Evolutionary conservation across 2,113 vertebrate genomes (phyloP).

Genomic region (Clinocottus analis): DNA sequence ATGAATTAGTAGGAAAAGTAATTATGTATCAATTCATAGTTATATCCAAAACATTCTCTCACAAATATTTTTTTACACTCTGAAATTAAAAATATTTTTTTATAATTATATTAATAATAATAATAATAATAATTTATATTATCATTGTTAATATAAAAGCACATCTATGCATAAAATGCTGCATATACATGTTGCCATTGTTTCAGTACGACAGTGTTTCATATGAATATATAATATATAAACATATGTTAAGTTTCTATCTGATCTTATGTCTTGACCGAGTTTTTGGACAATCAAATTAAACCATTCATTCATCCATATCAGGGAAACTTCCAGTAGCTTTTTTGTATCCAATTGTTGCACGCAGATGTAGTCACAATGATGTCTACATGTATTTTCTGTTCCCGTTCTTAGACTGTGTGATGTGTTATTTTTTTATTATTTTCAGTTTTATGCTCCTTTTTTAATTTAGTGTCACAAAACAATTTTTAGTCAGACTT

Average conservation of each 20-base stretch:
- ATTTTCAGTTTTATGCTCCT: background rate
- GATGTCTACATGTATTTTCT: background rate
- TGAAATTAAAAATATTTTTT: background rate
- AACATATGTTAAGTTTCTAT: background rate
- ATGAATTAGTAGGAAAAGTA: background rate
- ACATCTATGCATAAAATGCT: background rate
- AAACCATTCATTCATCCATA: background rate
- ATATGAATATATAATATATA: background rate
- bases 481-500: background rate
- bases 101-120: background rate
- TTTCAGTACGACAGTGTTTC: background rate
- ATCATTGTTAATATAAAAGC: background rate
- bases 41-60: background rate
- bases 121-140: background rate
- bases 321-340: background rate
- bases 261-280: background rate
- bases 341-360: background rate
- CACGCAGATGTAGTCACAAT: background rate
- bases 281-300: background rate
- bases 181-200: background rate
- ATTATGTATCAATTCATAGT: background rate
- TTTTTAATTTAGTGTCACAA: background rate
- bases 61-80: background rate
- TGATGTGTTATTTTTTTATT: background rate
- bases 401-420: background rate